Base-by-base conservation (phyloP, 2,888 invertebrate genomes). In the Trissolcus brochymenae region DNA sequence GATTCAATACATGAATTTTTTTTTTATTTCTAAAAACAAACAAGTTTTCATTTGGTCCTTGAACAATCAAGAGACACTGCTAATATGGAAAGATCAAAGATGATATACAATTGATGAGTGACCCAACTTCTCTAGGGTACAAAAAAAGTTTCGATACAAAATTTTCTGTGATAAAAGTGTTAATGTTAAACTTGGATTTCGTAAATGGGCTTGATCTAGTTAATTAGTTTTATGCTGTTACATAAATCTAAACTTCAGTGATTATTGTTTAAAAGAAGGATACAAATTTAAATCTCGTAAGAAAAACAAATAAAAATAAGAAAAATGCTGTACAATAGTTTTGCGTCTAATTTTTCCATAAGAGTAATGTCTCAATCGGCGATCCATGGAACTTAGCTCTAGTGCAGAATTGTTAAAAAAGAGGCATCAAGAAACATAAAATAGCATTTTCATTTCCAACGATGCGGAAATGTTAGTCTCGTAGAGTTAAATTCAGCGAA, bases 341-440 rank as follows among this genome's bases (percentile, higher is more conserved):
- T 35, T 13, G 50, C 25, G 25, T 60, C 54, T 41, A 55, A 73
- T 66, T 65, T 73, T 73, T 60, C 72, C 72, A 66, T 73, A 66
- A 25, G 11, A 66, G 72, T 73, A 60, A 16, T 60, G 72, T 73
- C 72, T 73, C 65, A 53, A 14, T 50, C 35, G 50, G 17, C 41
- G 29, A 70, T 43, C 14, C 21, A 11, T 68, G 19, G 51, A 41
- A 50, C 43, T 51, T 35, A 4, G 35, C n/a, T 2, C 7, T 35
- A 35, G 41, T 29, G 29, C 49, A 11, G 40, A 25, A 35, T n/a
- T 46, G 17, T 19, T 56, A 41, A 41, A 59, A 57, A 59, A 13
- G 57, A 21, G 17, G 54, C 54, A n/a, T 51, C 17, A 46, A 46
- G 54, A 67, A 14, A 53, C 43, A 43, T 51, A 43, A 41, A 53